Percentiles rank a stretch among this genome's conserved stretches.
phyloP scores from a whole-genome alignment of 2,113 vertebrate genomes.

The Eira barbara region DNA sequence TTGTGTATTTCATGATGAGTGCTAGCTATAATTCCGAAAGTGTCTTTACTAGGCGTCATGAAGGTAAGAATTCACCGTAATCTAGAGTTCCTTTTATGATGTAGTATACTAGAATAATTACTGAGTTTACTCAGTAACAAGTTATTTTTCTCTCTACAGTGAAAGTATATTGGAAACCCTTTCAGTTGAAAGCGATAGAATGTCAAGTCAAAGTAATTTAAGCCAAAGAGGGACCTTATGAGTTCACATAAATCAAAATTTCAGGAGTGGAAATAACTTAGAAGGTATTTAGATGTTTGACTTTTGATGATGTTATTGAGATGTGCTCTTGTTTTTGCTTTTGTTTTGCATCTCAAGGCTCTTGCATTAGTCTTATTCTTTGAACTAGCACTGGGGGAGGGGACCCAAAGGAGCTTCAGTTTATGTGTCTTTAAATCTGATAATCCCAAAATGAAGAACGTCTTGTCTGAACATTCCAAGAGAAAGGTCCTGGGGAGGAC shows the following conservation, averaged over 20 bases:
- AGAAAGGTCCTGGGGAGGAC: background rate
- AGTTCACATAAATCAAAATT: constrained; percentile 40
- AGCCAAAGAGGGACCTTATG: background rate
- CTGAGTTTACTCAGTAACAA: background rate
- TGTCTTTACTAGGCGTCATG: constrained; percentile 8
- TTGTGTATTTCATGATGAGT: background rate
- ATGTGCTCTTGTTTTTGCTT: background rate
- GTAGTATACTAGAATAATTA: background rate
- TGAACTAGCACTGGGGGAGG: background rate
- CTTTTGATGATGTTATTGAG: background rate
- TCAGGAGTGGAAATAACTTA: background rate
- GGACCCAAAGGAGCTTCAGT: background rate
- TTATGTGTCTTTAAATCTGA: constrained; percentile 23
- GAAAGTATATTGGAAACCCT: background rate
- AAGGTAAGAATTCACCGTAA: constrained; percentile 32
- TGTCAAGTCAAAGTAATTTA: background rate
- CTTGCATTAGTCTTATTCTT: background rate
- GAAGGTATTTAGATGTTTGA: background rate
- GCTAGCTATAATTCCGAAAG: constrained; percentile 27
- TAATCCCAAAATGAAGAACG: background rate
- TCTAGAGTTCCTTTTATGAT: constrained; percentile 15
- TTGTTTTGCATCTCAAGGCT: background rate
- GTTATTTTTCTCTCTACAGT: constrained; percentile 17
- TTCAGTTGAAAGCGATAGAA: constrained; percentile 22
- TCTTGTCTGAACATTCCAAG: background rate